Conservation (phyloP, 2,797 vertebrate species). For the Galago senegalensis region DNA sequence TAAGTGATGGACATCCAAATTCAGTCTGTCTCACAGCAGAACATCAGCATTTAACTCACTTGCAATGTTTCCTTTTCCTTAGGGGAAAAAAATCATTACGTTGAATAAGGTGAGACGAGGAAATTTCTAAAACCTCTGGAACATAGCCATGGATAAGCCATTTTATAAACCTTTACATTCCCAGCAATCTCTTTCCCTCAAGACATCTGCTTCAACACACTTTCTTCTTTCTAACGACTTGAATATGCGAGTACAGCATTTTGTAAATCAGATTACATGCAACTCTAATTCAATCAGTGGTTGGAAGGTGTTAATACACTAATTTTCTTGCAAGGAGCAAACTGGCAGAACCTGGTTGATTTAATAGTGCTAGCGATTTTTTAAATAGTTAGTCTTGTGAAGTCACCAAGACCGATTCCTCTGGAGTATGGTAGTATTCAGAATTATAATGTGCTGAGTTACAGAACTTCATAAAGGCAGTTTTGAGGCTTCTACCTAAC, state of each 20-base stretch:
- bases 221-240: background rate
- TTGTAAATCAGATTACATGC: conserved; percentile 39
- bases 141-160: background rate
- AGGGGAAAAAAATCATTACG: background rate
- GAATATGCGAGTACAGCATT: background rate
- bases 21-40: background rate
- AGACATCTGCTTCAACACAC: background rate
- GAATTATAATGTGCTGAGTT: conserved; percentile 63
- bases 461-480: background rate
- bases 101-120: background rate
- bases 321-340: conserved; percentile 64
- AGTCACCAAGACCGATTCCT: conserved; percentile 57
- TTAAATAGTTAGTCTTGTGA: conserved; percentile 33
- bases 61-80: background rate
- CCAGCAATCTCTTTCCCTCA: background rate
- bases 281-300: conserved; percentile 28
- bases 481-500: conserved; percentile 9
- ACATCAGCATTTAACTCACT: background rate
- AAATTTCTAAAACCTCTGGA: background rate
- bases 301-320: conserved; percentile 35
- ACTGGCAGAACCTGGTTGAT: conserved; percentile 28
- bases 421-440: conserved; percentile 55
- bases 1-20: background rate
- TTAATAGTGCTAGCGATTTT: conserved; percentile 32
- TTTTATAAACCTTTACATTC: conserved; percentile 11